These are phyloP conservation scores for Marasmarcha lunaedactyla DNA, from an alignment of 2,888 invertebrate species.

Conservation along the genomic window DNA sequence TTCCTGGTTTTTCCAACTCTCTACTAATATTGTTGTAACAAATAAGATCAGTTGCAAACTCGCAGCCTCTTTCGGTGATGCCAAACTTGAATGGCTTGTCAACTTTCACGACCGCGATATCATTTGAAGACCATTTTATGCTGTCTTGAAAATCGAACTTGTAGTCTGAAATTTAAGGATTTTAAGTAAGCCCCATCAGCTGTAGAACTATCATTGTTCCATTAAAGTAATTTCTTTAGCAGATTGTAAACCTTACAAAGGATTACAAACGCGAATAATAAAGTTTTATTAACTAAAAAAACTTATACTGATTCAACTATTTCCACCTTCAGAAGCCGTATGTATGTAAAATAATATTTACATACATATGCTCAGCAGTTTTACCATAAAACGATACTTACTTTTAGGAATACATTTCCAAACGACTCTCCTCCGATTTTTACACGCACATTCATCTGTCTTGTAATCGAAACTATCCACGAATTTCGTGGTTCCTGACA, in stretches of 20 bases:
- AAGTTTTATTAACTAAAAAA: too few species aligned
- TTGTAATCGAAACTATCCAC: slow-evolving; percentile 55
- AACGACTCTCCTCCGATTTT: slow-evolving; percentile 46
- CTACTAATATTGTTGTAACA: slow-evolving; percentile 51
- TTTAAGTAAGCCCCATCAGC: too few species aligned
- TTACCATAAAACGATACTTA: slow-evolving; percentile 31
- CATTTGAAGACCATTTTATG: slow-evolving; percentile 60
- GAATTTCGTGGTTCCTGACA: slow-evolving; percentile 50
- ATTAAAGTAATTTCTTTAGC: too few species aligned
- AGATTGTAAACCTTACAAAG: too few species aligned
- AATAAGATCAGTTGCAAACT: slow-evolving; percentile 38
- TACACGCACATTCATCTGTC: slow-evolving; percentile 43
- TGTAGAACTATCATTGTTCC: too few species aligned
- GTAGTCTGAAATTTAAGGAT: slow-evolving; percentile 34
- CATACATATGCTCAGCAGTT: too few species aligned
- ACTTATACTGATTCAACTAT: too few species aligned
- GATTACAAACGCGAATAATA: too few species aligned
- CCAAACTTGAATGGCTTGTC: slow-evolving; percentile 52
- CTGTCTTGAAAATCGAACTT: slow-evolving; percentile 64
- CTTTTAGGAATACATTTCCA: slow-evolving; percentile 64
- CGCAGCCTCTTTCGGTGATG: slow-evolving; percentile 41
- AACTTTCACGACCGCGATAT: slow-evolving; percentile 58
- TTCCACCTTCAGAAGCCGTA: too few species aligned
- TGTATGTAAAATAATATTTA: too few species aligned
- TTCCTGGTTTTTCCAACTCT: slow-evolving; percentile 51